A percentile compares a stretch with the other conserved stretches of the same genome.
Conservation (phyloP, 1,140 invertebrate genomes). For the Gryon sp. region DNA sequence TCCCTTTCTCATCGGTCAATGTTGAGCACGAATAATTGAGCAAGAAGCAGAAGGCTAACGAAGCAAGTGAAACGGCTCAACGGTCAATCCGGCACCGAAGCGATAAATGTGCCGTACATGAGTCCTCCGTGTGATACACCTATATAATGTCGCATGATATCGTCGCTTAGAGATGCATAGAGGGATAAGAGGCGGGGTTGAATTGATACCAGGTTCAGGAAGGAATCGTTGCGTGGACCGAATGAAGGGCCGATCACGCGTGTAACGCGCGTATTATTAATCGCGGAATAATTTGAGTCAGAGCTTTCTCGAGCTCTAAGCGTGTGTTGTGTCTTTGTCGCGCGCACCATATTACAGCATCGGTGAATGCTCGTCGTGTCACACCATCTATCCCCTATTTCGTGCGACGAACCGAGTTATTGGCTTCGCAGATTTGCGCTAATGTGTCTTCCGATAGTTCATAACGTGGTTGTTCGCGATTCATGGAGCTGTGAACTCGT, state of each 20-base stretch:
- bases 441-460: constrained; percentile 78
- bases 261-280: constrained; percentile 79
- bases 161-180: not conserved
- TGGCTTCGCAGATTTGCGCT: constrained; percentile 76
- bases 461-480: constrained; percentile 58
- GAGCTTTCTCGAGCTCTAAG: constrained; percentile 29
- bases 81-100: constrained; percentile 59
- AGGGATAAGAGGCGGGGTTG: not conserved
- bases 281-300: constrained; percentile 77
- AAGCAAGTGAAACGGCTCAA: constrained; percentile 62
- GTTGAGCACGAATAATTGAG: constrained; percentile 49
- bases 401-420: constrained; percentile 71
- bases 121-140: constrained; percentile 31
- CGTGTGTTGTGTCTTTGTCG: constrained; percentile 24
- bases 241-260: constrained; percentile 77
- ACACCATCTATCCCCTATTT: constrained; percentile 31
- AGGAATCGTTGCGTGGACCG: constrained; percentile 57
- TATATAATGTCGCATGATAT: constrained; percentile 14
- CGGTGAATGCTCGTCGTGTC: not conserved
- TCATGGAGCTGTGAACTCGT: constrained; percentile 69
- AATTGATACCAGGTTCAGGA: constrained; percentile 47
- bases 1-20: constrained; percentile 68
- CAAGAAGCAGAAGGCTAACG: constrained; percentile 56
- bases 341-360: not conserved
- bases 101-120: constrained; percentile 42